These are phyloP conservation scores for Hedya salicella DNA, from an alignment of 2,888 invertebrate species.

Conservation along the genomic window DNA sequence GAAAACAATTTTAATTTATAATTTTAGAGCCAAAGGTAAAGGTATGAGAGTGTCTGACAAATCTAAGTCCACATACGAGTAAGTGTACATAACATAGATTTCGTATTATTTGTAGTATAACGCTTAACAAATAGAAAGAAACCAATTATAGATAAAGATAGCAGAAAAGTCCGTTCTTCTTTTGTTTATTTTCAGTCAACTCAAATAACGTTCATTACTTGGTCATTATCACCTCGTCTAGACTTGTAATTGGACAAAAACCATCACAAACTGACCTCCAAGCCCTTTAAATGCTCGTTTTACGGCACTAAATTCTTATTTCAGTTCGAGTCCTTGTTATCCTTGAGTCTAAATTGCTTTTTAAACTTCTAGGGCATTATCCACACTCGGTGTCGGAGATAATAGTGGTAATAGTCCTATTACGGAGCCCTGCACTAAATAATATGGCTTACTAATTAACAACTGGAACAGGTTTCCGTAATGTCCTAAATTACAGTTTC, in stretches of 20 bases:
- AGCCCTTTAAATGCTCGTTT: conserved; percentile 31
- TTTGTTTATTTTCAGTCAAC: background rate
- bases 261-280: conserved; percentile 18
- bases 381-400: conserved; percentile 48
- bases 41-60: too few relatives aligned
- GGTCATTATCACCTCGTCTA: conserved; percentile 21
- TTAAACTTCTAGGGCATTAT: conserved; percentile 47
- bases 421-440: conserved; percentile 47
- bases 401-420: conserved; percentile 54
- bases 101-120: too few relatives aligned
- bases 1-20: too few relatives aligned
- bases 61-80: too few relatives aligned
- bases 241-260: conserved; percentile 33
- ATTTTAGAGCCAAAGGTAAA: too few relatives aligned
- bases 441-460: conserved; percentile 44
- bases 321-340: conserved; percentile 29
- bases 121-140: background rate
- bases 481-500: conserved; percentile 18
- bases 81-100: too few relatives aligned
- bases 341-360: conserved; percentile 44
- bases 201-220: conserved; percentile 20
- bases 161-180: background rate
- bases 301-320: conserved; percentile 37
- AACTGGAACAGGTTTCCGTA: conserved; percentile 35
- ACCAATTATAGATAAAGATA: background rate